A percentile compares a stretch with the other conserved stretches of the same genome.
Evolutionary conservation across 2,797 vertebrate species (phyloP).

Genomic region (Melanotaenia pygmaea): DNA sequence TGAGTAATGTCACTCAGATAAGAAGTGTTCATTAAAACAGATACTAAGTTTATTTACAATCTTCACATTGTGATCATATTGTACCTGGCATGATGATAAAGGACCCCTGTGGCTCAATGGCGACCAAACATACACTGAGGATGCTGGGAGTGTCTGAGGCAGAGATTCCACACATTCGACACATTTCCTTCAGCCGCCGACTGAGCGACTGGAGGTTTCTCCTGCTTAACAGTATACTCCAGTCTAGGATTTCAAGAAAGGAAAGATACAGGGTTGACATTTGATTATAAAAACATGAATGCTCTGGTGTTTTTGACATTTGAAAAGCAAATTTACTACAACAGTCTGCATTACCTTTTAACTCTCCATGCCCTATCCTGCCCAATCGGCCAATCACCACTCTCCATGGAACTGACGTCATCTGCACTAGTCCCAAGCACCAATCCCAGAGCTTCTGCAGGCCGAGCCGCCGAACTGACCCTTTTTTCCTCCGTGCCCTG

Average conservation of each 20-base stretch:
- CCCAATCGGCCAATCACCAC: slow-evolving; percentile 97
- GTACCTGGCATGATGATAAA: slow-evolving; percentile 99
- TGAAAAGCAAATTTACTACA: neutral
- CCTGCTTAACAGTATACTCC: slow-evolving; percentile 96
- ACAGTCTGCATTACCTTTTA: slow-evolving; percentile 88
- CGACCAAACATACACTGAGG: slow-evolving; percentile 96
- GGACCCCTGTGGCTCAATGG: slow-evolving; percentile 98
- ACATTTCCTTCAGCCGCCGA: slow-evolving; percentile 97
- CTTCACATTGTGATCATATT: slow-evolving; percentile 8
- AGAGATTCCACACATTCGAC: slow-evolving; percentile 98
- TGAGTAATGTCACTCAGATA: slow-evolving; percentile 14
- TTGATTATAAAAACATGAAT: neutral
- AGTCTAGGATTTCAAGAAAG: slow-evolving; percentile 83
- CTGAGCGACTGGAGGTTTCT: slow-evolving; percentile 96
- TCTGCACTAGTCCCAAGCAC: slow-evolving; percentile 96
- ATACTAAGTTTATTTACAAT: slow-evolving; percentile 31
- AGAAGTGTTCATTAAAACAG: slow-evolving; percentile 24
- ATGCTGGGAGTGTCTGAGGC: slow-evolving; percentile 97
- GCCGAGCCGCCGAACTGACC: slow-evolving; percentile 93
- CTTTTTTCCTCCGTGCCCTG: slow-evolving; percentile 98
- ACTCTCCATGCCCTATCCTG: slow-evolving; percentile 96
- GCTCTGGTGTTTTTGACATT: neutral
- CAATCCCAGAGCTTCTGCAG: slow-evolving; percentile 99
- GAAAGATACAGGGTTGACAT: slow-evolving; percentile 3
- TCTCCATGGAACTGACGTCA: slow-evolving; percentile 98